Conservation (phyloP, 2,113 vertebrate genomes). For the Vidua chalybeata region DNA sequence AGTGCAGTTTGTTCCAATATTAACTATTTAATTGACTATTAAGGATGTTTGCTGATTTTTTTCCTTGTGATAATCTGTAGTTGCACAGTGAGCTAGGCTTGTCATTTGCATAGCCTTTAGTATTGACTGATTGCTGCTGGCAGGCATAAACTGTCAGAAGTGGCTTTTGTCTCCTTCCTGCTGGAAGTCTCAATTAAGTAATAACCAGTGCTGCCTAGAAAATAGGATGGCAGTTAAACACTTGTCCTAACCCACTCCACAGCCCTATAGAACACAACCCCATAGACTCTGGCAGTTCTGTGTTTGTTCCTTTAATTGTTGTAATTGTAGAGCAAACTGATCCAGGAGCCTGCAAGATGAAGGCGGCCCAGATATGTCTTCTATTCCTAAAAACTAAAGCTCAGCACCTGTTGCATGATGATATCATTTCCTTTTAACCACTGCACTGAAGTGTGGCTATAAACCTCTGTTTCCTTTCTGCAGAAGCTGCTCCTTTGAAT, state of each 20-base stretch:
- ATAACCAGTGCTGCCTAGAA: neutral
- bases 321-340: neutral
- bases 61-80: neutral
- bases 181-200: neutral
- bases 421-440: neutral
- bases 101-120: neutral
- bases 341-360: neutral
- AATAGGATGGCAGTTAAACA: neutral
- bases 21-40: slow-evolving; percentile 37
- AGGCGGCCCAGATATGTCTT: neutral
- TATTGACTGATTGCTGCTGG: neutral
- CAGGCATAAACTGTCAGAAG: neutral
- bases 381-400: neutral
- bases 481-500: neutral
- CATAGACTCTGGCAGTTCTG: neutral
- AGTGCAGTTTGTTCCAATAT: neutral
- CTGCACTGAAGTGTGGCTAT: neutral
- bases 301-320: neutral
- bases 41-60: neutral
- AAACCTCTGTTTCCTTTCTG: neutral
- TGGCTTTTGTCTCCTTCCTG: neutral
- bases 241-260: neutral
- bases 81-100: neutral
- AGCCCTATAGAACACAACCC: fast-evolving
- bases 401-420: neutral